Evolutionary conservation across 2,797 vertebrate genomes (phyloP).

Genomic region (Agapornis canus): DNA sequence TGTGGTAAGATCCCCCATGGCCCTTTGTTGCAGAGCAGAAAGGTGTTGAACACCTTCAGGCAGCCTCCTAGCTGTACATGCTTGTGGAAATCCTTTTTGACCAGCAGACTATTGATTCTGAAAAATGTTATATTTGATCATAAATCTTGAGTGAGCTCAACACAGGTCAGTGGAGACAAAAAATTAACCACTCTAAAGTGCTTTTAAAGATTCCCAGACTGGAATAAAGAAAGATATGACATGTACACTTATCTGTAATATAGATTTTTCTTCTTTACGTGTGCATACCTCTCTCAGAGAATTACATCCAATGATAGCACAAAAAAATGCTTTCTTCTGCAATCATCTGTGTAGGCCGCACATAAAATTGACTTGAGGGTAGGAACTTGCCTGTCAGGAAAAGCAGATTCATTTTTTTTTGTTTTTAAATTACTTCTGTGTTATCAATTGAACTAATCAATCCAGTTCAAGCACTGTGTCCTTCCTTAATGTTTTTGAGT

Average conservation of each 20-base stretch:
- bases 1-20: not conserved
- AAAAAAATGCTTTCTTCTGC: not conserved
- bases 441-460: not conserved
- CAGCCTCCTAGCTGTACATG: not conserved
- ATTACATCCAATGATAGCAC: not conserved
- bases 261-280: not conserved
- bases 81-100: not conserved
- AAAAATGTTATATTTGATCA: not conserved
- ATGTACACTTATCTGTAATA: not conserved
- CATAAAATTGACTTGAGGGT: not conserved
- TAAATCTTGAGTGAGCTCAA: not conserved
- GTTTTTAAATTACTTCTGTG: not conserved
- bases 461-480: not conserved
- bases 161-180: not conserved
- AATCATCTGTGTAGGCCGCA: not conserved
- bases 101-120: slow-evolving; percentile 1
- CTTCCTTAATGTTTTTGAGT: not conserved
- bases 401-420: not conserved
- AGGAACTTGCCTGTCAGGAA: not conserved
- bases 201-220: slow-evolving; percentile 8
- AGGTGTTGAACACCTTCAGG: not conserved
- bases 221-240: not conserved
- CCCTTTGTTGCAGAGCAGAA: not conserved
- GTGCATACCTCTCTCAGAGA: not conserved
- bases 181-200: not conserved